Evolutionary conservation across 2,113 vertebrate species (phyloP), one percentile per base, ranked within the genome.

Genomic region (Pachyramphus minor): DNA sequence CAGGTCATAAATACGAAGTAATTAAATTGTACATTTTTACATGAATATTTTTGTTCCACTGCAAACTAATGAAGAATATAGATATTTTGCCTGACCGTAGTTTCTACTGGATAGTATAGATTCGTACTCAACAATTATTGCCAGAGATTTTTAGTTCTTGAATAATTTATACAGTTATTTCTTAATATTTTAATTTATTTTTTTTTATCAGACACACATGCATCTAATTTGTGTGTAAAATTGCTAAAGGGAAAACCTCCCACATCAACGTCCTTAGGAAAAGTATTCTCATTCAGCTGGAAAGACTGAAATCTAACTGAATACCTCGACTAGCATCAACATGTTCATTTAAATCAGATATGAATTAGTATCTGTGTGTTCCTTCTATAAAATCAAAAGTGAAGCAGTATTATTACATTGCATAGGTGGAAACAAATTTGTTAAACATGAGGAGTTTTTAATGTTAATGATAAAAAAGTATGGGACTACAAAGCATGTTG

Each of bases 231-330:
- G 84, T 87, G 37, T 56, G 69, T 56, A 72, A 75, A 92, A 39
- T 71, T 80, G 97, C 96, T 95, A 31, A 84, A 81, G 96, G 97
- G 95, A 94, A 97, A 90, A 85, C 95, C 96, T 96, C 97, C 96
- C 96, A 96, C 96, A 73, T 90, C 77, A 90, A 66, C 75, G 28
- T 71, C 83, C 49, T 98, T 78, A 93, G 67, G 69, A 75, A 90
- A 89, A 44, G 20, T 44, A n/a, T 85, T 96, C 75, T 92, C 35
- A 49, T 44, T 91, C 77, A 96, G 86, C 89, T 97, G 94, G 72
- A 74, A 89, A 97, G 94, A 95, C 86, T 82, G 68, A 90, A 90
- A 96, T 72, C 91, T 92, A 84, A 71, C 52, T 82, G 88, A 95
- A 86, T 95, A 76, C 73, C 68, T 92, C 6, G 95, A 75, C 97